Conservation (phyloP, 2,888 invertebrate species). For the Exephanes ischioxanthus region DNA sequence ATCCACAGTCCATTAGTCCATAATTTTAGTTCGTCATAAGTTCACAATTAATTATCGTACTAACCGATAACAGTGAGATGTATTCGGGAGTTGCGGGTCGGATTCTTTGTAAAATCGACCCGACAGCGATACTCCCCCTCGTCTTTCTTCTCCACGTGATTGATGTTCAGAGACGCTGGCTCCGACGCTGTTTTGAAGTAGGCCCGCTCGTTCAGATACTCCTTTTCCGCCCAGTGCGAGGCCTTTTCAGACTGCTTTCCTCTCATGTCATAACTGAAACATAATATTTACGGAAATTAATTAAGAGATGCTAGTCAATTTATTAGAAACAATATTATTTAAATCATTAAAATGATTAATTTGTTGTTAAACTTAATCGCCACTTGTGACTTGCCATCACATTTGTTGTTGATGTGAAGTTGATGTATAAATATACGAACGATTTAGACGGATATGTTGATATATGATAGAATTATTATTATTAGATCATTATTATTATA, state of each 20-base stretch:
- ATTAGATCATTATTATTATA: too few relatives aligned
- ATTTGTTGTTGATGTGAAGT: too few relatives aligned
- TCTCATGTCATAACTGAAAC: slow-evolving; percentile 90
- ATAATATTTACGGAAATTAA: slow-evolving; percentile 70
- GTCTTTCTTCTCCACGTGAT: slow-evolving; percentile 88
- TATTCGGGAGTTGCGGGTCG: slow-evolving; percentile 91
- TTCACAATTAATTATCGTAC: slow-evolving; percentile 75
- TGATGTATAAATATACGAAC: too few relatives aligned
- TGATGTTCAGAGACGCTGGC: slow-evolving; percentile 89
- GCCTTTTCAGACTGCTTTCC: slow-evolving; percentile 87
- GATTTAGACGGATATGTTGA: too few relatives aligned
- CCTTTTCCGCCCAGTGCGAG: slow-evolving; percentile 90
- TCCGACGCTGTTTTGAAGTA: slow-evolving; percentile 90
- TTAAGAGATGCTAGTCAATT: not conserved
- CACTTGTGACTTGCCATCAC: not conserved
- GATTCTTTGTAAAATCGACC: slow-evolving; percentile 92
- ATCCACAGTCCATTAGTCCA: not conserved
- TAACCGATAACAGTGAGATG: slow-evolving; percentile 91
- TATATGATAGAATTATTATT: too few relatives aligned
- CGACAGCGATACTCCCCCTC: slow-evolving; percentile 93
- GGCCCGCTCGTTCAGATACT: slow-evolving; percentile 88
- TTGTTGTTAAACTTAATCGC: not conserved
- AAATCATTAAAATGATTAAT: not conserved
- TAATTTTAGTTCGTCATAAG: not conserved
- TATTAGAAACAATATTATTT: not conserved